Conservation (phyloP, 2,113 vertebrate genomes). For the Chloropsis hardwickii region DNA sequence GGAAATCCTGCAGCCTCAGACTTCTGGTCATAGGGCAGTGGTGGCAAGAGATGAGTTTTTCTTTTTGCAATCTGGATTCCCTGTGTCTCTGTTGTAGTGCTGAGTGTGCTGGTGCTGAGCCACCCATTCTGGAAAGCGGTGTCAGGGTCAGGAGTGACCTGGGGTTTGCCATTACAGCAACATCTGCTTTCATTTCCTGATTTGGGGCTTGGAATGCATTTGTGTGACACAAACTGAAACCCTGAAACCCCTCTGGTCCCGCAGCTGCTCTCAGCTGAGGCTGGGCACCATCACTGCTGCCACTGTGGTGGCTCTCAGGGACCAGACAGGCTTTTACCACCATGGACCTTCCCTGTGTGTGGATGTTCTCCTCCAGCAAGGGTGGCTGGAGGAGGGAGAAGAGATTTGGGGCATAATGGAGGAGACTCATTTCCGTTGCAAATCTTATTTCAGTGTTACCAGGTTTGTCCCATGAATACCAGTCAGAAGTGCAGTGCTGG, state of each 20-base stretch:
- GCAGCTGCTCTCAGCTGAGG: neutral
- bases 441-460: neutral
- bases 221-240: neutral
- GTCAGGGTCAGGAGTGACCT: neutral
- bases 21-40: accelerated
- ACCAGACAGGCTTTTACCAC: neutral
- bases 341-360: accelerated
- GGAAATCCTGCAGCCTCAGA: neutral
- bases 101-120: neutral
- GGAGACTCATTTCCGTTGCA: neutral
- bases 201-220: neutral
- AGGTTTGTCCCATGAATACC: neutral
- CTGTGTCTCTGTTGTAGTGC: neutral
- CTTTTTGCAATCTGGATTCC: neutral
- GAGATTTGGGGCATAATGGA: accelerated
- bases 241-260: neutral
- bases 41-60: neutral
- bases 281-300: neutral
- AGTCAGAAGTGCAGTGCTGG: neutral
- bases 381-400: neutral
- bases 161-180: neutral
- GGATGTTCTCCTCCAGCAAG: neutral
- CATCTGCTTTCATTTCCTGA: constrained; percentile 41
- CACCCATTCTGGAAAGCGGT: accelerated
- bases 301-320: accelerated